Percentiles rank a stretch among this genome's conserved stretches.
phyloP scores from a whole-genome alignment of 2,888 invertebrate genomes.

The Leucophenga montana region DNA sequence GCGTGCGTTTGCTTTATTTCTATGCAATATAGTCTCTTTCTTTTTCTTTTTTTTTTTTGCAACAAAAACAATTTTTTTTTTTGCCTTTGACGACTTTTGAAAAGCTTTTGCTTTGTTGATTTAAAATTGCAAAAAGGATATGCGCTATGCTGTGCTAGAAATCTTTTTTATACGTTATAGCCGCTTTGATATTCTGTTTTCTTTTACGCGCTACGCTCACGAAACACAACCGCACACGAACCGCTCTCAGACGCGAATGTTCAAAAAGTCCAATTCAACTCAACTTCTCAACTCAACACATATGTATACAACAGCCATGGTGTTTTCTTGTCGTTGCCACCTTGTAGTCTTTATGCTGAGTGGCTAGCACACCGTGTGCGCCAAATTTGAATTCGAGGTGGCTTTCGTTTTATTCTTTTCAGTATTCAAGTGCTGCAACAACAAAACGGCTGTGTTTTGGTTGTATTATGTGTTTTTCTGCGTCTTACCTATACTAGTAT shows the following conservation, averaged over 20 bases:
- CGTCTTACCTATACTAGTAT: too few species aligned
- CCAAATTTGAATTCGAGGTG: too few species aligned
- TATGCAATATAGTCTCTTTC: conserved; percentile 1
- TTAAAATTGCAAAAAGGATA: conserved; percentile 36
- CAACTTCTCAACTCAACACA: not conserved
- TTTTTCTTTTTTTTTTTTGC: too few species aligned
- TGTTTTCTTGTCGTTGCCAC: too few species aligned
- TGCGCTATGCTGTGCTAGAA: conserved; percentile 24
- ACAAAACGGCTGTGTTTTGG: too few species aligned
- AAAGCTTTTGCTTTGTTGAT: conserved; percentile 25
- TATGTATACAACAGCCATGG: not conserved
- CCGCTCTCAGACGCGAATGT: conserved; percentile 68
- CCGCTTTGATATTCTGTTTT: not conserved
- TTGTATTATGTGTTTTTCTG: too few species aligned
- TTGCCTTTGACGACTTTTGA: not conserved
- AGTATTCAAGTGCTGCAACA: too few species aligned
- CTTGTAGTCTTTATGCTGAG: too few species aligned
- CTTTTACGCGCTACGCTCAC: conserved; percentile 21
- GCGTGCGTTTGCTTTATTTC: conserved; percentile 41
- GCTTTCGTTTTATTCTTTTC: too few species aligned
- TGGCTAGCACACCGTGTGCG: too few species aligned
- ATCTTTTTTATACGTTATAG: conserved; percentile 28
- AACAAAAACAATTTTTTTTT: conserved; percentile 29
- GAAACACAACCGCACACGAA: conserved; percentile 63
- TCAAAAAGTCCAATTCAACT: not conserved